phyloP scores from a whole-genome alignment of 1,140 invertebrate genomes.

The Aricia agestis region DNA sequence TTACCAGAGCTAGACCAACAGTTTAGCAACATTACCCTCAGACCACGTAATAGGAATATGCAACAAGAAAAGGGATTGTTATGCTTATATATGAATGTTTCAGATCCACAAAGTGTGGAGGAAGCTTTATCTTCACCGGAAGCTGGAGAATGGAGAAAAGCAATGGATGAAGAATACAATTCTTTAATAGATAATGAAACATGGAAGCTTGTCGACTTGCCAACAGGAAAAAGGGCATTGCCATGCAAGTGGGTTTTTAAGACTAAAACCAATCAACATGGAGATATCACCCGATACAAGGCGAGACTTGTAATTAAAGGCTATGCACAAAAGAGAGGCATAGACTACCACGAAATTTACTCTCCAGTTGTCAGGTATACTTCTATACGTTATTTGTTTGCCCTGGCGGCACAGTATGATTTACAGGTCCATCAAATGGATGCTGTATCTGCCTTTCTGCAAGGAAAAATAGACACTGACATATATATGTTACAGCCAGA shows the following conservation, averaged over 20 bases:
- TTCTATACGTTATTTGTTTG: constrained; percentile 36
- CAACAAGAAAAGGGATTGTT: constrained; percentile 15
- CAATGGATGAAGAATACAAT: constrained; percentile 54
- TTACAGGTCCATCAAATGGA: constrained; percentile 50
- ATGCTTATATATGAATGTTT: constrained; percentile 17
- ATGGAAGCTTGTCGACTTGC: constrained; percentile 49
- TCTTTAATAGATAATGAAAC: constrained; percentile 50
- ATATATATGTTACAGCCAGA: constrained; percentile 56
- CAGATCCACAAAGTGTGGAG: constrained; percentile 37
- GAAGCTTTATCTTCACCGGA: constrained; percentile 42
- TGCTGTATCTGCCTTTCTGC: constrained; percentile 45
- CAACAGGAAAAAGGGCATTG: constrained; percentile 30
- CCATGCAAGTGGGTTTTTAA: constrained; percentile 34
- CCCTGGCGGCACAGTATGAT: constrained; percentile 36
- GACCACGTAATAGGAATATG: constrained; percentile 11
- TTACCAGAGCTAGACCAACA: not conserved
- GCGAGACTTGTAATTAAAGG: constrained; percentile 42
- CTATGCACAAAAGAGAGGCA: constrained; percentile 34
- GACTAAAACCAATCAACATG: constrained; percentile 27
- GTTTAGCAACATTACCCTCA: constrained; percentile 16
- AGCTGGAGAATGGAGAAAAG: constrained; percentile 42
- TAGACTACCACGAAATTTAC: constrained; percentile 44
- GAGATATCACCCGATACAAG: constrained; percentile 26
- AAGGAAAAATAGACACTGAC: constrained; percentile 51
- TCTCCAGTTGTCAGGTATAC: constrained; percentile 39